A percentile compares a stretch with the other conserved stretches of the same genome.
phyloP scores from a whole-genome alignment of 2,888 invertebrate genomes.

The Galeopsomyia nigrocyanea region DNA sequence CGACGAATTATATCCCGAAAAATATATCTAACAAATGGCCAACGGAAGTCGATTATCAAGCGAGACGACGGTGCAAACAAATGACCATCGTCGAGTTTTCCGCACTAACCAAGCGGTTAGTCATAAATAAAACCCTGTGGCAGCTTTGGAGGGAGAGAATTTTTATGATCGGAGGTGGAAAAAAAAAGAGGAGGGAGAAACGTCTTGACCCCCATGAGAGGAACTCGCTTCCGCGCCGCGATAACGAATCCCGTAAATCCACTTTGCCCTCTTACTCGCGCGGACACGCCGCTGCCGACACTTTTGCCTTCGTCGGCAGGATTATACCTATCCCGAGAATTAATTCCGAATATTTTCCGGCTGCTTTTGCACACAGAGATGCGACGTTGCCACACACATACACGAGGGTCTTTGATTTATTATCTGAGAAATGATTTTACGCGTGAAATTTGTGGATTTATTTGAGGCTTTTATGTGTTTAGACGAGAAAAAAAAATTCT shows the following conservation, averaged over 20 bases:
- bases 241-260: conserved; percentile 31
- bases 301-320: conserved; percentile 2
- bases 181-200: conserved; percentile 6
- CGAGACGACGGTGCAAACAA: conserved; percentile 18
- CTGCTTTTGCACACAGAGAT: too few relatives aligned
- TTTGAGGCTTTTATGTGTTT: too few relatives aligned
- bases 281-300: neutral
- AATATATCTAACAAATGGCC: neutral
- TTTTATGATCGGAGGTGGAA: conserved; percentile 27
- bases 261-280: conserved; percentile 1
- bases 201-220: conserved; percentile 11
- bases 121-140: neutral
- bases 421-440: too few relatives aligned
- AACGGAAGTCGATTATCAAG: conserved; percentile 27
- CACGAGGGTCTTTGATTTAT: too few relatives aligned
- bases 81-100: conserved; percentile 5
- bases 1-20: conserved; percentile 3
- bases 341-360: too few relatives aligned
- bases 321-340: too few relatives aligned
- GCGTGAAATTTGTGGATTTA: too few relatives aligned
- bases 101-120: neutral
- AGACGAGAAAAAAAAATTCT: too few relatives aligned
- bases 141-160: conserved; percentile 1
- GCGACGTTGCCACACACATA: too few relatives aligned
- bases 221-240: neutral